Evolutionary conservation across 2,113 vertebrate genomes (phyloP), one percentile per base, ranked within the genome.

Genomic region (Actenoides hombroni): DNA sequence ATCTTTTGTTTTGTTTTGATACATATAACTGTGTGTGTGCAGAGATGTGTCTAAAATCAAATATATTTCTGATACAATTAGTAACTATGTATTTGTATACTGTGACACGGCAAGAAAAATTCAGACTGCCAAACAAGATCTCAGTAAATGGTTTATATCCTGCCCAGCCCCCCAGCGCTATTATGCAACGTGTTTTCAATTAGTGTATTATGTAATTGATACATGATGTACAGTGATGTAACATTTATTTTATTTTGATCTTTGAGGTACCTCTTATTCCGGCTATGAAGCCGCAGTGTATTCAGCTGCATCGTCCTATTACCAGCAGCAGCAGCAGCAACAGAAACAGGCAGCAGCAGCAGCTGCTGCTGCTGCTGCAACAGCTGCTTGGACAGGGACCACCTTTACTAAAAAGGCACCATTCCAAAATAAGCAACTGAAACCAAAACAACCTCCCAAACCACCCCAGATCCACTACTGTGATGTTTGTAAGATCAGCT

Each of bases 381-480:
- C 99, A 48, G 99, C 99, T 31, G 99, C 99, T 53, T 99, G 99
- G 99, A 99, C 98, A 20, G 99, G 99, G 79, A 99, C 98, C 98
- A 99, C 99, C 48, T 99, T 99, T 97, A 99, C 99, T 82, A 99
- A 99, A 98, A 99, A 99, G 98, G 92, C 99, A 71, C 98, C 99
- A 94, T 99, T 99, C 98, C 99, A 99, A 98, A 99, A 98, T 95
- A 99, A 99, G 96, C 99, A 99, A 95, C 98, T 99, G 81, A 99
- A 99, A 95, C 99, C 99, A 95, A 99, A 99, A 81, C 99, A 99
- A 94, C 99, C 99, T 26, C 99, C 99, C 64, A 99, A 99, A 95
- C 99, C 99, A 3, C 99, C 99, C 49, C 99, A 99, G 98, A 99
- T 99, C 97, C 99, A 99, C 97, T 99, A 99, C 96, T 99, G 99